phyloP scores from a whole-genome alignment of 2,113 vertebrate species.

The Etheostoma spectabile region DNA sequence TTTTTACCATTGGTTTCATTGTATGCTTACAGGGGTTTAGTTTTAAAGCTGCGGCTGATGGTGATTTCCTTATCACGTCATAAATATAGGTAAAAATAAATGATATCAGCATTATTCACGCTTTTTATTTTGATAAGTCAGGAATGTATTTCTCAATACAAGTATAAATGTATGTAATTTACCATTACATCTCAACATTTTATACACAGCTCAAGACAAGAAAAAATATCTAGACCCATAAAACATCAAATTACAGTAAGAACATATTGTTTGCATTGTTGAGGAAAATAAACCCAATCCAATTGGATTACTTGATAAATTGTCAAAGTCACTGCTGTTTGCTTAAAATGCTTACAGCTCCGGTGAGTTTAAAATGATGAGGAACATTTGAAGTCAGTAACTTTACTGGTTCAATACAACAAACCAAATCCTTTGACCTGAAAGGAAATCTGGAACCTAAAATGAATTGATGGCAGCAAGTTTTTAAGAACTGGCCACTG shows the following conservation, averaged over 20 bases:
- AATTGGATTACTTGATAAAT: background rate
- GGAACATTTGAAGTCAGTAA: background rate
- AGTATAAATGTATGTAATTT: constrained; percentile 44
- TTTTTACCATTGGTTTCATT: background rate
- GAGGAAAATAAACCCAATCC: constrained; percentile 1
- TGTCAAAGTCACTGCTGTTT: background rate
- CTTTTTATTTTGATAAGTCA: constrained; percentile 63
- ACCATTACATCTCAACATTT: constrained; percentile 43
- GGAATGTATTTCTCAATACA: constrained; percentile 30
- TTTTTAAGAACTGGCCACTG: background rate
- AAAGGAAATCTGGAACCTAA: constrained; percentile 5
- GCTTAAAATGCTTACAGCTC: background rate
- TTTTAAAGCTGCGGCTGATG: constrained; percentile 2
- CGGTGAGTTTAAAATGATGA: background rate
- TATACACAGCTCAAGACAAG: constrained; percentile 41
- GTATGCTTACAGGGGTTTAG: background rate
- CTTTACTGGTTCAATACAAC: background rate
- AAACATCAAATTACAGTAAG: constrained; percentile 35
- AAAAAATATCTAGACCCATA: constrained; percentile 13
- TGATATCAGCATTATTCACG: background rate
- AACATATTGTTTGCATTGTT: constrained; percentile 24
- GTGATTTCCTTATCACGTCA: background rate
- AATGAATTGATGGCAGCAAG: background rate
- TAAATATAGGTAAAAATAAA: constrained; percentile 5
- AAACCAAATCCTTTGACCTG: constrained; percentile 1